Evolutionary conservation across 2,113 vertebrate genomes (phyloP), one percentile per base, ranked within the genome.

Genomic region (Melanerpes formicivorus): DNA sequence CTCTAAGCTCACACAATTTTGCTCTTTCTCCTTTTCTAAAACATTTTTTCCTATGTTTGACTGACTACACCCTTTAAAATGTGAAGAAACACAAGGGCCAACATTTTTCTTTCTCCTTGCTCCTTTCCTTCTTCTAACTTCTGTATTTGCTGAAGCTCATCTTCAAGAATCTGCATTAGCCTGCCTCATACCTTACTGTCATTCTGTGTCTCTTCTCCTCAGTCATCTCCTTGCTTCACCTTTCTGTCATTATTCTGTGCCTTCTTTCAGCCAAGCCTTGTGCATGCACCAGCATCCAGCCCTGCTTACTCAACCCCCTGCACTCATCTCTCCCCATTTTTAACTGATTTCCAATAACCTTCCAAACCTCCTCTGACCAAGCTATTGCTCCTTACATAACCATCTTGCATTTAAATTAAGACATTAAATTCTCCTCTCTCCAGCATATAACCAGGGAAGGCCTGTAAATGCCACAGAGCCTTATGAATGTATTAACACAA

Each of bases 301-400:
- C 42, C 11, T 15, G 29, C 46, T 48, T 87, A 83, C 80, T 78
- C 67, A 76, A 91, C 88, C 40, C 13, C 29, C 27, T 8, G 1
- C 48, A 78, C 22, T 52, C 30, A 40, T 89, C 30, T 52, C 89
- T 16, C 69, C n/a, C 42, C 67, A 44, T 34, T 80, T 67, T n/a
- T 48, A 82, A 77, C 52, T 7, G 10, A 77, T 82, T 77, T 11
- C 71, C 71, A 82, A 37, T 11, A 79, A 60, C 84, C 13, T 85
- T 71, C 69, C 58, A 80, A 80, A 94, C 82, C 30, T 94, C 44
- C 81, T 74, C 89, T 87, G 32, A 75, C 69, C 60, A 90, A 96
- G 65, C 52, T 56, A 71, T n/a, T 65, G 67, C 42, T 84, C 54
- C 72, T 85, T 80, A 14, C 32, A 14, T 14, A 87, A 71, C 65